Percentiles rank a stretch among this genome's conserved stretches.
Conservation (phyloP, 2,113 vertebrate species). For the Genyomyrus donnyi region DNA sequence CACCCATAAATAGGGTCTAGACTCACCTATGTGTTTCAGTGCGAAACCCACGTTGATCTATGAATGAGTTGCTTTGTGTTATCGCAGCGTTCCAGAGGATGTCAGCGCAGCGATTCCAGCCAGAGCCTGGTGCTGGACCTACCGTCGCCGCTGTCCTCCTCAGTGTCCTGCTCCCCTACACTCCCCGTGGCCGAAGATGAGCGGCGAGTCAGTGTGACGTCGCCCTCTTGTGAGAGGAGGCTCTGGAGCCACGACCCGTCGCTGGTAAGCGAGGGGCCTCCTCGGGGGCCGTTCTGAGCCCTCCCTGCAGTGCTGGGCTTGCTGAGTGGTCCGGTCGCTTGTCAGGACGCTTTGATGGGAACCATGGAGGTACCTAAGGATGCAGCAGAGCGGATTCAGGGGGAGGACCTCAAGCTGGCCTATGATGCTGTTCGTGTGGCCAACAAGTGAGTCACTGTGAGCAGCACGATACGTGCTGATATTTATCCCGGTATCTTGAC, state of each 20-base stretch:
- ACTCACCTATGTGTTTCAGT: neutral
- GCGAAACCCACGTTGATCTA: neutral
- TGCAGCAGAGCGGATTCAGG: constrained; percentile 42
- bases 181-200: constrained; percentile 44
- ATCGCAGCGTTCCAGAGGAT: constrained; percentile 46
- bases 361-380: constrained; percentile 55
- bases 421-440: constrained; percentile 63
- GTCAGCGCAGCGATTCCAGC: constrained; percentile 48
- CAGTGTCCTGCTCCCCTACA: constrained; percentile 31
- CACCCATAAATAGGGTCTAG: neutral
- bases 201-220: constrained; percentile 49
- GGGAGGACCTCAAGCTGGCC: constrained; percentile 57
- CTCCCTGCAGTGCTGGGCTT: neutral
- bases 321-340: neutral
- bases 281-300: neutral
- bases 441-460: constrained; percentile 60
- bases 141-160: constrained; percentile 33
- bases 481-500: neutral
- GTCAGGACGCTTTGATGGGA: constrained; percentile 51
- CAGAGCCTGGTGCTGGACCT: constrained; percentile 55
- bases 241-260: constrained; percentile 35
- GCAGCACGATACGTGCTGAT: neutral
- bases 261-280: constrained; percentile 42
- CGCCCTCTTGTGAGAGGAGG: constrained; percentile 39
- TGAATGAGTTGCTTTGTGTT: neutral